Evolutionary conservation across 1,140 invertebrate species (phyloP).

Genomic region (Mesaphorura yosii): DNA sequence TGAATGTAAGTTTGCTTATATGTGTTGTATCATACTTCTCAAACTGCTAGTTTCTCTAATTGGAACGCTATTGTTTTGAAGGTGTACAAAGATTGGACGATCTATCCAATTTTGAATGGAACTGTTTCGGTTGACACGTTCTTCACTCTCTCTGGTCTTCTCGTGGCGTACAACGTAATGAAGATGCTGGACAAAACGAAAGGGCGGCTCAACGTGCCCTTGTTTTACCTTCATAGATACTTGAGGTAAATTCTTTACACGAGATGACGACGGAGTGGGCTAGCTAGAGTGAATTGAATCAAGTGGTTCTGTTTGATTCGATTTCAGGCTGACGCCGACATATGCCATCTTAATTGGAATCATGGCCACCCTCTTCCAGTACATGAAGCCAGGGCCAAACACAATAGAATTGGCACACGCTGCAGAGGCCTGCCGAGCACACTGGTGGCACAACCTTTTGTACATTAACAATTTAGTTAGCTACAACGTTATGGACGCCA

Average conservation of each 20-base stretch:
- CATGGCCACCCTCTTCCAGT: constrained; percentile 46
- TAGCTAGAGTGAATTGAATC: not conserved
- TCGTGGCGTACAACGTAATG: constrained; percentile 45
- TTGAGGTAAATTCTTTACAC: constrained; percentile 24
- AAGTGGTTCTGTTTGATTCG: constrained; percentile 31
- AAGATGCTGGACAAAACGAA: constrained; percentile 49
- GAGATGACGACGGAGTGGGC: not conserved
- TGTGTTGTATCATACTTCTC: not conserved
- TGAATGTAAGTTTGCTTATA: not conserved
- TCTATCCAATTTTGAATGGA: constrained; percentile 26
- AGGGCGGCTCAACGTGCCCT: constrained; percentile 48
- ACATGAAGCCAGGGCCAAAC: constrained; percentile 25
- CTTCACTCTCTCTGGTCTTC: constrained; percentile 44
- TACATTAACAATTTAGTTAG: constrained; percentile 59
- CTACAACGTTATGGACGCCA: constrained; percentile 38
- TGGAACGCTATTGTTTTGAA: not conserved
- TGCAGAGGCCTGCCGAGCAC: constrained; percentile 1
- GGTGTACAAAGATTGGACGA: constrained; percentile 15
- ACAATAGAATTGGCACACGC: constrained; percentile 4
- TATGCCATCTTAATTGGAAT: constrained; percentile 54
- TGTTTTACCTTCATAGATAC: constrained; percentile 43
- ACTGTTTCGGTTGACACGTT: constrained; percentile 46
- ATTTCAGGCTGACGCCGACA: constrained; percentile 52
- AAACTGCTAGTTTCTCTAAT: not conserved
- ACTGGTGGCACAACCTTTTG: constrained; percentile 29